Conservation (phyloP, 2,888 invertebrate genomes). For the Sympetrum striolatum region DNA sequence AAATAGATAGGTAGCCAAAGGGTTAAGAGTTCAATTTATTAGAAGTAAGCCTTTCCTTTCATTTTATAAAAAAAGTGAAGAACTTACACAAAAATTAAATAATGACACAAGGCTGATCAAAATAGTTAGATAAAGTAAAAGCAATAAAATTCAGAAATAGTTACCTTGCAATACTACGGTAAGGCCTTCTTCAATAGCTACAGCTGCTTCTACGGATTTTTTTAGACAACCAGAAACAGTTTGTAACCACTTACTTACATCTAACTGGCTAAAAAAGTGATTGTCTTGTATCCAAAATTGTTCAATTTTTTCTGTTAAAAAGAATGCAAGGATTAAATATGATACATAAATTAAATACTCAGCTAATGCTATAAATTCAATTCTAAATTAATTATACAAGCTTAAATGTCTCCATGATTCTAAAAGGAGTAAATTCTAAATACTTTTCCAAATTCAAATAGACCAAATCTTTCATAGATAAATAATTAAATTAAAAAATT, state of each 20-base stretch:
- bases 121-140: background rate
- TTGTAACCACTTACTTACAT: conserved; percentile 85
- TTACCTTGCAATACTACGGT: conserved; percentile 88
- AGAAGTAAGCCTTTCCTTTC: too few relatives aligned
- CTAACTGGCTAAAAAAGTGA: conserved; percentile 78
- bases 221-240: conserved; percentile 79
- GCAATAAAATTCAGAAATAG: conserved; percentile 7
- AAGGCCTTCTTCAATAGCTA: conserved; percentile 67
- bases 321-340: background rate
- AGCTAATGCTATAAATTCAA: too few relatives aligned
- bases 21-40: too few relatives aligned
- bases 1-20: too few relatives aligned
- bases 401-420: background rate
- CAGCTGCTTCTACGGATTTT: conserved; percentile 76
- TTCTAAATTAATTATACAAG: too few relatives aligned
- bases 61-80: too few relatives aligned
- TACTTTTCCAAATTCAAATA: too few relatives aligned
- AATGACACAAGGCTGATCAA: too few relatives aligned
- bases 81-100: too few relatives aligned
- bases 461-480: too few relatives aligned
- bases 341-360: conserved; percentile 21
- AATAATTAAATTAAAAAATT: too few relatives aligned
- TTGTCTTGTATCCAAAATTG: conserved; percentile 76
- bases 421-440: background rate
- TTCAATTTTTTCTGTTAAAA: conserved; percentile 57